Evolutionary conservation across 2,797 vertebrate genomes (phyloP).

Genomic region (Neoniphon sammara): DNA sequence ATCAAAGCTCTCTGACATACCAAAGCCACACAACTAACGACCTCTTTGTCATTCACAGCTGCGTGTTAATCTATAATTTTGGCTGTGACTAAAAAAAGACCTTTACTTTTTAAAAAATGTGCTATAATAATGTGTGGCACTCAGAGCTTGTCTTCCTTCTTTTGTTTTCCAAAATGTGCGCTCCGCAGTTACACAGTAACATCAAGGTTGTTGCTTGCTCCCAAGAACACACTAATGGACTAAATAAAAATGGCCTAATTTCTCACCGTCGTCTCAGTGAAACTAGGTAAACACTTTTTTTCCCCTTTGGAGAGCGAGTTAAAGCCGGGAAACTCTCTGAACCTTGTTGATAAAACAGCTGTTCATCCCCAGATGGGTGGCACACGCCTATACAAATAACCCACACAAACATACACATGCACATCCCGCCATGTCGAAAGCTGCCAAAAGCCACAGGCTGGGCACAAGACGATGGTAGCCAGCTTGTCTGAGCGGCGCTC

Average conservation of each 20-base stretch:
- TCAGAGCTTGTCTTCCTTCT: not conserved
- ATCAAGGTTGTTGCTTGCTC: not conserved
- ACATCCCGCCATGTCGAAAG: slow-evolving; percentile 62
- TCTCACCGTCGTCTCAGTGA: slow-evolving; percentile 11
- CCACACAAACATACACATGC: slow-evolving; percentile 57
- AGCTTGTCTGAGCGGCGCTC: slow-evolving; percentile 64
- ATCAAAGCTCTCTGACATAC: slow-evolving; percentile 43
- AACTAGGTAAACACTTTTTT: slow-evolving; percentile 48
- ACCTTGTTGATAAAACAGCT: slow-evolving; percentile 80
- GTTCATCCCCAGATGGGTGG: slow-evolving; percentile 73
- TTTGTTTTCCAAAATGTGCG: not conserved
- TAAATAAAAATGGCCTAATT: slow-evolving; percentile 27
- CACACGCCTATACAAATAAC: slow-evolving; percentile 65
- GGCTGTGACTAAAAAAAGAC: slow-evolving; percentile 39
- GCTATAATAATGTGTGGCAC: slow-evolving; percentile 11
- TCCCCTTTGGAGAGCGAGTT: slow-evolving; percentile 41
- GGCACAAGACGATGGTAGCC: slow-evolving; percentile 76
- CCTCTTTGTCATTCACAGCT: slow-evolving; percentile 49
- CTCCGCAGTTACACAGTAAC: not conserved
- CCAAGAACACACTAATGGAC: slow-evolving; percentile 5
- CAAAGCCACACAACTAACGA: slow-evolving; percentile 41
- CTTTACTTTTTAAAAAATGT: slow-evolving; percentile 28
- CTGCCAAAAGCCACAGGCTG: slow-evolving; percentile 82
- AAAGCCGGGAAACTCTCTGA: slow-evolving; percentile 64
- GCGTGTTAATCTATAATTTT: slow-evolving; percentile 53